Percentiles rank a stretch among this genome's conserved stretches.
phyloP scores from a whole-genome alignment of 2,888 invertebrate genomes.

The Tetranychus piercei region DNA sequence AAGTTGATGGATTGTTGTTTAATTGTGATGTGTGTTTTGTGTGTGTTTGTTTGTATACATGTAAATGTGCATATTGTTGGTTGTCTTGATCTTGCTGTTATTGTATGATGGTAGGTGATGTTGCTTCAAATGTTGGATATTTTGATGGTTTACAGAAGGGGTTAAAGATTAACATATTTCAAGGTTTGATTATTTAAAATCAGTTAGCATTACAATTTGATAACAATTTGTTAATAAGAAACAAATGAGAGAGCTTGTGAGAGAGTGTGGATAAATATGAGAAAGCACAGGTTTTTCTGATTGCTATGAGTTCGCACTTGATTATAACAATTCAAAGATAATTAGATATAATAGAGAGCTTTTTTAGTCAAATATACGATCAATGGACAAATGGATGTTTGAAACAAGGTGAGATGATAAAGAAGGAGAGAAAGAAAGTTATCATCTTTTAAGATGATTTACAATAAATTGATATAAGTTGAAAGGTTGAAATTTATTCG shows the following conservation, averaged over 20 bases:
- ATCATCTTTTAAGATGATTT: background rate
- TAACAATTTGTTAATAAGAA: background rate
- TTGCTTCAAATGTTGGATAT: background rate
- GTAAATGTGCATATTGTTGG: background rate
- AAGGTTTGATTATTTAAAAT: background rate
- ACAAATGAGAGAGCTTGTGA: background rate
- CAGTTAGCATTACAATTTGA: background rate
- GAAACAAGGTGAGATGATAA: background rate
- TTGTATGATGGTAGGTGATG: background rate
- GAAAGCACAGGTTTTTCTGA: background rate
- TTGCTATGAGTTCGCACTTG: background rate
- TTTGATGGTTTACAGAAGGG: background rate
- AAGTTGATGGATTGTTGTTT: background rate
- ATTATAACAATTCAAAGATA: background rate
- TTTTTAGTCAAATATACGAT: background rate
- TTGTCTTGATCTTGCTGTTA: background rate
- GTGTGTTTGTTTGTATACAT: background rate
- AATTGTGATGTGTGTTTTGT: background rate
- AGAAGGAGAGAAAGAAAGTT: background rate
- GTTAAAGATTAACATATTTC: background rate
- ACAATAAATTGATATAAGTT: background rate
- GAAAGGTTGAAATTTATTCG: background rate
- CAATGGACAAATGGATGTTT: background rate
- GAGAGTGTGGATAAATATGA: background rate
- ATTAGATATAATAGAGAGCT: background rate